These are phyloP conservation scores for Macropus fuliginosus DNA, from an alignment of 2,797 vertebrate species.

Conservation along the genomic window DNA sequence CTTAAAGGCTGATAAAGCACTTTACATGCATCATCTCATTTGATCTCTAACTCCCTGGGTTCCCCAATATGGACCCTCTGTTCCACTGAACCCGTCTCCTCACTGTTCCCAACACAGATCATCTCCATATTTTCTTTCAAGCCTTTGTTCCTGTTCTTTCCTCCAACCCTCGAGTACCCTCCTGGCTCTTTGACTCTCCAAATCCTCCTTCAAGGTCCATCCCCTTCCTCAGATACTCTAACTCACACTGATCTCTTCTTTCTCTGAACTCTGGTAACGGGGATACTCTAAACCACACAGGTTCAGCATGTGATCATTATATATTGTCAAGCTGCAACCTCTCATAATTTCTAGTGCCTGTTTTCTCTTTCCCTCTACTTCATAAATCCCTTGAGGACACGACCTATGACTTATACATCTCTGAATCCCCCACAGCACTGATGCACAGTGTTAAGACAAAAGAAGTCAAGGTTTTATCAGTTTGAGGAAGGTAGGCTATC, in stretches of 20 bases:
- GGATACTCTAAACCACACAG: slow-evolving; percentile 76
- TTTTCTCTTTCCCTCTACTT: slow-evolving; percentile 33
- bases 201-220: not conserved
- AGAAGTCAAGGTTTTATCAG: not conserved
- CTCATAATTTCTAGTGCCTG: slow-evolving; percentile 70
- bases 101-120: not conserved
- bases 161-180: not conserved
- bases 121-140: not conserved
- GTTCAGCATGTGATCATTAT: slow-evolving; percentile 76
- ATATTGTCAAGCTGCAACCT: slow-evolving; percentile 74
- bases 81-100: not conserved
- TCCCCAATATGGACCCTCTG: not conserved
- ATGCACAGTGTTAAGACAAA: not conserved
- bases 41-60: not conserved
- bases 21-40: not conserved
- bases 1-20: not conserved
- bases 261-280: slow-evolving; percentile 69
- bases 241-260: slow-evolving; percentile 66
- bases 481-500: not conserved
- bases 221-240: slow-evolving; percentile 52
- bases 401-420: not conserved
- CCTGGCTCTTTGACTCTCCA: not conserved
- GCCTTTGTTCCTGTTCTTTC: not conserved
- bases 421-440: not conserved
- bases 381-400: slow-evolving; percentile 14